Percentiles rank a stretch among this genome's conserved stretches.
phyloP scores from a whole-genome alignment of 2,888 invertebrate genomes.

The Limnephilus auricula region DNA sequence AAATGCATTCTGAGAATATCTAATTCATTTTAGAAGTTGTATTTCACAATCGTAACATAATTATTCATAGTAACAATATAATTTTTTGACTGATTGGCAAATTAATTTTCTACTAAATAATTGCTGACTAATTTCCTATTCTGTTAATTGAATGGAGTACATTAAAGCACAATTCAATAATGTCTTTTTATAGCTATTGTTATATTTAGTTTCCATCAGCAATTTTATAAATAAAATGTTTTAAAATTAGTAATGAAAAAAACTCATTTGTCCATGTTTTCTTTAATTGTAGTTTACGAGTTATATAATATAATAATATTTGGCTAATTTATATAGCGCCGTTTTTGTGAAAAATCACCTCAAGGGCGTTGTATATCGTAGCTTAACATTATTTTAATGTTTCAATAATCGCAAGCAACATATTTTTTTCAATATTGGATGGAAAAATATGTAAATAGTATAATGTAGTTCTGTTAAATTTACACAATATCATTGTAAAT shows the following conservation, averaged over 20 bases:
- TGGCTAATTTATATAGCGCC: too few relatives aligned
- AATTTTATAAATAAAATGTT: not conserved
- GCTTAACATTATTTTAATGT: not conserved
- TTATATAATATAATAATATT: too few relatives aligned
- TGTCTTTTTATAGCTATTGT: not conserved
- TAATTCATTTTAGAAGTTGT: not conserved
- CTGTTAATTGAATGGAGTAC: not conserved
- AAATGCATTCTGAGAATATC: slow-evolving; percentile 7
- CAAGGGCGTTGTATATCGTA: not conserved
- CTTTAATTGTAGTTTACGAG: not conserved
- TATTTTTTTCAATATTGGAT: not conserved
- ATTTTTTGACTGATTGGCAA: not conserved
- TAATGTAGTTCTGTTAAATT: not conserved
- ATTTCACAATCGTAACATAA: not conserved
- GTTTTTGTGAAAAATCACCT: too few relatives aligned
- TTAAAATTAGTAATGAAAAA: not conserved
- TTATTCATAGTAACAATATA: not conserved
- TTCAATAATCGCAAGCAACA: not conserved
- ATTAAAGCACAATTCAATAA: not conserved
- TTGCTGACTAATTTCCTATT: slow-evolving; percentile 33
- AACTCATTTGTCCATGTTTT: not conserved
- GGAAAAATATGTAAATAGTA: not conserved
- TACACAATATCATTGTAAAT: not conserved
- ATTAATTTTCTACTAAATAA: not conserved
- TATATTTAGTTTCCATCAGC: not conserved